Percentiles rank a stretch among this genome's conserved stretches.
Evolutionary conservation across 2,888 invertebrate genomes (phyloP).

Genomic region (Hypolimnas misippus): DNA sequence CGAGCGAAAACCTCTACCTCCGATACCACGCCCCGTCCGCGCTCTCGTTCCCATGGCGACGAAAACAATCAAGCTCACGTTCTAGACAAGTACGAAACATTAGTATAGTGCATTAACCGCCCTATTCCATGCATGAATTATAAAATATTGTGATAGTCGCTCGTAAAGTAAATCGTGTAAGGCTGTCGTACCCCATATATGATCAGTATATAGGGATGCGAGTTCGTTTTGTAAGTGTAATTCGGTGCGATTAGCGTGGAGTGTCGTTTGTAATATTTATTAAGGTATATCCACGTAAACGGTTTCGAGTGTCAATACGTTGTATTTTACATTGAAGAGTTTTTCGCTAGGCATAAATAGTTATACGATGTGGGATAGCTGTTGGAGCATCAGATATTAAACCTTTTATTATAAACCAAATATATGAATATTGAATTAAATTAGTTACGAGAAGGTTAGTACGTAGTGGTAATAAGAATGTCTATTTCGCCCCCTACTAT

Average conservation of each 20-base stretch:
- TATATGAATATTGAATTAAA: constrained; percentile 49
- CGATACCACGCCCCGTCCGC: constrained; percentile 57
- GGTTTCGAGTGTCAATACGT: constrained; percentile 25
- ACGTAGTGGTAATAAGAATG: constrained; percentile 47
- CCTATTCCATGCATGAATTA: constrained; percentile 51
- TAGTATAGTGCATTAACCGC: constrained; percentile 61
- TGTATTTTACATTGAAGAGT: constrained; percentile 29
- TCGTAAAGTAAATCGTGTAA: constrained; percentile 40
- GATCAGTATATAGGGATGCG: constrained; percentile 37
- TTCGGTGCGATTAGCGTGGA: constrained; percentile 53
- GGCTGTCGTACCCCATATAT: constrained; percentile 36
- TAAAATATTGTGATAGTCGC: constrained; percentile 51
- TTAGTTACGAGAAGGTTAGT: constrained; percentile 47
- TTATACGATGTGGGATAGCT: constrained; percentile 31
- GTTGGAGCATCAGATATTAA: constrained; percentile 37
- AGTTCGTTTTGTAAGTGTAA: constrained; percentile 35
- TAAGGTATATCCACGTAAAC: constrained; percentile 46
- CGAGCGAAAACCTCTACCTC: constrained; percentile 62
- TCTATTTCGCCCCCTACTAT: constrained; percentile 46
- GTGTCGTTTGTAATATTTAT: constrained; percentile 49
- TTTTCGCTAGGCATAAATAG: constrained; percentile 41
- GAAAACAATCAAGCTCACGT: constrained; percentile 70
- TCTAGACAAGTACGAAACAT: constrained; percentile 80
- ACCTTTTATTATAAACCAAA: constrained; percentile 59
- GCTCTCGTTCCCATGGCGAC: constrained; percentile 74